A percentile compares a stretch with the other conserved stretches of the same genome.
These are phyloP conservation scores for Drosophila ironensis DNA, from an alignment of 1,140 invertebrate species.

Conservation along the genomic window DNA sequence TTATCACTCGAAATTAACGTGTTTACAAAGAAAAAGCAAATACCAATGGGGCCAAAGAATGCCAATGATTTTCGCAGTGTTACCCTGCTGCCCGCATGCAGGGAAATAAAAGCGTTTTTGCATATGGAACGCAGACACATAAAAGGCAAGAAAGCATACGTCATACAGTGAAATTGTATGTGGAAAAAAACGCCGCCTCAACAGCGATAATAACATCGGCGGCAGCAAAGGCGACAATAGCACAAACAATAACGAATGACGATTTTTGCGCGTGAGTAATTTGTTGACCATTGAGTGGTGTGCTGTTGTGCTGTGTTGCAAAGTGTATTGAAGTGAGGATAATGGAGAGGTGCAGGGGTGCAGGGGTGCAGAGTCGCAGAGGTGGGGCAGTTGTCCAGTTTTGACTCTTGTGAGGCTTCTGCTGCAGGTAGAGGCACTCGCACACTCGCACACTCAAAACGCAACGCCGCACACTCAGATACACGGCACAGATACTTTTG, in stretches of 20 bases:
- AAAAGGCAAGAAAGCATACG: conserved; percentile 57
- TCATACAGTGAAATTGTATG: conserved; percentile 74
- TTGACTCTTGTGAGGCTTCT: conserved; percentile 72
- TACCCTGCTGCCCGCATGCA: conserved; percentile 41
- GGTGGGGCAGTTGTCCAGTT: conserved; percentile 40
- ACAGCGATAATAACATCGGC: no score
- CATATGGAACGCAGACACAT: conserved; percentile 50
- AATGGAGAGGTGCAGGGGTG: not conserved
- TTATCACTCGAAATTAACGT: no score
- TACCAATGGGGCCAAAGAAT: no score
- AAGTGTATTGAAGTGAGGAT: conserved; percentile 11
- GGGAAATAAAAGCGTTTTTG: conserved; percentile 32
- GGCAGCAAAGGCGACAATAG: conserved; percentile 13
- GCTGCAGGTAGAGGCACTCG: conserved; percentile 53
- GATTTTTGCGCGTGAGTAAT: conserved; percentile 78
- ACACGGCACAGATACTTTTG: conserved; percentile 30
- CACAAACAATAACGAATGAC: conserved; percentile 23
- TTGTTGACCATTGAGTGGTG: conserved; percentile 51
- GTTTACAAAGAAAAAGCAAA: no score
- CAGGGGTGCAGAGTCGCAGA: not conserved
- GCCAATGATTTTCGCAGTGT: not conserved
- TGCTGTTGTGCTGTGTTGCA: conserved; percentile 12
- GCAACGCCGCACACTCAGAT: conserved; percentile 10
- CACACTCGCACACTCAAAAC: conserved; percentile 14
- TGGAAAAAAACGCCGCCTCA: conserved; percentile 65